Percentiles rank a stretch among this genome's conserved stretches.
phyloP scores from a whole-genome alignment of 2,888 invertebrate genomes.

The Drosophila subsilvestris region DNA sequence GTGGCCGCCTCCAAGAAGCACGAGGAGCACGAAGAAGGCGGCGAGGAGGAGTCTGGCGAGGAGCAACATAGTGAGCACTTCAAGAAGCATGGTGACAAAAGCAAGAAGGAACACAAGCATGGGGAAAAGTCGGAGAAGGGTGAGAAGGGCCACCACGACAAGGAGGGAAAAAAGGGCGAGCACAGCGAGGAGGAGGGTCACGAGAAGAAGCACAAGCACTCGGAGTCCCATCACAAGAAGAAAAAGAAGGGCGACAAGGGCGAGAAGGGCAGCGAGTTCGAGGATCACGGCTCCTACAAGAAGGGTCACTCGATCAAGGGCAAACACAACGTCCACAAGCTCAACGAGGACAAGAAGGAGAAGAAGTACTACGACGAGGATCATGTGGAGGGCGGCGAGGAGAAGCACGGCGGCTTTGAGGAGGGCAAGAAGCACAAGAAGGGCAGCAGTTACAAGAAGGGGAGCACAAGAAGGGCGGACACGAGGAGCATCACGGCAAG shows the following conservation, averaged over 20 bases:
- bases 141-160: conserved; percentile 90
- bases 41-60: conserved; percentile 87
- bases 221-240: conserved; percentile 84
- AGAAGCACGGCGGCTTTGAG: conserved; percentile 92
- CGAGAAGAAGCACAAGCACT: conserved; percentile 85
- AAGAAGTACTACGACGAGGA: conserved; percentile 94
- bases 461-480: conserved; percentile 91
- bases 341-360: conserved; percentile 93
- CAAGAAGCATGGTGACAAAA: conserved; percentile 88
- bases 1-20: conserved; percentile 82
- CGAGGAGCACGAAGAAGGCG: conserved; percentile 77
- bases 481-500: conserved; percentile 91
- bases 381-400: conserved; percentile 92
- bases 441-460: conserved; percentile 92
- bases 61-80: conserved; percentile 88
- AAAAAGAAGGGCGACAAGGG: conserved; percentile 85
- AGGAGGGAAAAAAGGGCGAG: conserved; percentile 85
- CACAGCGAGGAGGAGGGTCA: conserved; percentile 85
- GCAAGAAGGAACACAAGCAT: conserved; percentile 89
- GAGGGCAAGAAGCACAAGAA: conserved; percentile 92
- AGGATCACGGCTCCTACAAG: conserved; percentile 88
- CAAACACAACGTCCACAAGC: conserved; percentile 92
- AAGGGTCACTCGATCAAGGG: conserved; percentile 95
- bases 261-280: conserved; percentile 85
- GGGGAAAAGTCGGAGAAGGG: conserved; percentile 88